These are phyloP conservation scores for Liparis tanakae DNA, from an alignment of 2,797 vertebrate species.

Conservation along the genomic window DNA sequence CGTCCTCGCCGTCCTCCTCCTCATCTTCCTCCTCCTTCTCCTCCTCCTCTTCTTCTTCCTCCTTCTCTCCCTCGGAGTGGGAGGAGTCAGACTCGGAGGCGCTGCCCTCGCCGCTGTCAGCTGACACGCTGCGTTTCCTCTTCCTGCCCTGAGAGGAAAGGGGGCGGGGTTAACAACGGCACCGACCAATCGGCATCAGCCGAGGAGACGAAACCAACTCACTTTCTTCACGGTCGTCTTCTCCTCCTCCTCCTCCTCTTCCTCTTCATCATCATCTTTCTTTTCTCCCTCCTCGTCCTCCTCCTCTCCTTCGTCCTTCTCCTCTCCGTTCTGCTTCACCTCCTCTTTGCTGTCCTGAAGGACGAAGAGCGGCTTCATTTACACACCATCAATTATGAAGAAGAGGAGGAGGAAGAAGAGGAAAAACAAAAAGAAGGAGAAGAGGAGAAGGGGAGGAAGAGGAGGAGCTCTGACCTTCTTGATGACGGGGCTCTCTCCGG, in stretches of 20 bases:
- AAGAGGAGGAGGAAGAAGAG: no score
- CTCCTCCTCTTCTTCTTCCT: conserved; percentile 67
- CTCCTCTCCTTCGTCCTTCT: conserved; percentile 14
- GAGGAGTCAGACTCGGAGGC: conserved; percentile 87
- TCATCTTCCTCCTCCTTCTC: conserved; percentile 61
- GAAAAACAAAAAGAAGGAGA: no score
- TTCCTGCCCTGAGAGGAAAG: conserved; percentile 76
- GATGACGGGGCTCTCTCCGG: neutral
- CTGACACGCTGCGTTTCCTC: conserved; percentile 86
- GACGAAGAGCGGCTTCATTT: neutral
- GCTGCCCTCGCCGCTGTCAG: conserved; percentile 87
- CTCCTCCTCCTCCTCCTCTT: conserved; percentile 23
- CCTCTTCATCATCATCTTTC: neutral
- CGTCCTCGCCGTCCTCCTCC: conserved; percentile 63
- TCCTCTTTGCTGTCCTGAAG: conserved; percentile 28
- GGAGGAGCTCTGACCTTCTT: conserved; percentile 42
- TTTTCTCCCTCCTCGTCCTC: conserved; percentile 27
- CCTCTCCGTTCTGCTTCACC: conserved; percentile 52
- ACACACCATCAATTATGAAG: no score
- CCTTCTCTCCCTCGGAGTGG: conserved; percentile 80
- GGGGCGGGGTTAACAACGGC: conserved; percentile 15
- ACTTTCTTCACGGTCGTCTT: conserved; percentile 57
- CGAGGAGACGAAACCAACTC: neutral
- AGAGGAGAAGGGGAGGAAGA: neutral
- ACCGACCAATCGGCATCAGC: rapidly evolving